Percentiles rank a stretch among this genome's conserved stretches.
Conservation (phyloP, 1,140 invertebrate species). For the Diabrotica virgifera region DNA sequence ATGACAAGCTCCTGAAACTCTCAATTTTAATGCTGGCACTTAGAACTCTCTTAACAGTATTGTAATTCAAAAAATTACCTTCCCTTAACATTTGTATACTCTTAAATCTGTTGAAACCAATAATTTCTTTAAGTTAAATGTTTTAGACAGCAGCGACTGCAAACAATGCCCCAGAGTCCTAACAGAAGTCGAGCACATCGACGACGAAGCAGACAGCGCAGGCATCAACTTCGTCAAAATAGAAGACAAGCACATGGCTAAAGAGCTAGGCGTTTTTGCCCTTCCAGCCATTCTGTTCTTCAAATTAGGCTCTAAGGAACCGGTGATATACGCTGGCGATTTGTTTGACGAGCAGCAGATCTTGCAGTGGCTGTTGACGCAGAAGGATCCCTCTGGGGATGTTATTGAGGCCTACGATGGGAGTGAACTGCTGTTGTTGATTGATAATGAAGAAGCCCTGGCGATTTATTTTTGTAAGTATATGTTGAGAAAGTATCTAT, state of each 20-base stretch:
- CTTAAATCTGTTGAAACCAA: too few relatives aligned
- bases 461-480: conserved; percentile 92
- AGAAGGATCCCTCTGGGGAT: conserved; percentile 87
- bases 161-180: conserved; percentile 89
- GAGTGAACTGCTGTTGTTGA: conserved; percentile 73
- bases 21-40: too few relatives aligned
- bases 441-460: conserved; percentile 78
- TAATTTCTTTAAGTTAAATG: conserved; percentile 42
- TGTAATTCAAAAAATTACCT: too few relatives aligned
- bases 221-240: conserved; percentile 93
- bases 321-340: conserved; percentile 91
- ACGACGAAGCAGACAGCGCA: conserved; percentile 88
- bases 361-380: conserved; percentile 83
- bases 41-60: too few relatives aligned
- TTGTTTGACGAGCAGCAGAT: conserved; percentile 86
- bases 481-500: background rate
- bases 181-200: conserved; percentile 87
- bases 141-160: conserved; percentile 88
- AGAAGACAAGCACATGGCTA: conserved; percentile 81
- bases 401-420: conserved; percentile 87
- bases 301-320: conserved; percentile 82
- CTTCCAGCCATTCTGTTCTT: conserved; percentile 88
- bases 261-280: conserved; percentile 83
- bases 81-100: too few relatives aligned
- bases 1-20: too few relatives aligned